Base-by-base conservation (phyloP, 2,113 vertebrate genomes). In the Camelus bactrianus region DNA sequence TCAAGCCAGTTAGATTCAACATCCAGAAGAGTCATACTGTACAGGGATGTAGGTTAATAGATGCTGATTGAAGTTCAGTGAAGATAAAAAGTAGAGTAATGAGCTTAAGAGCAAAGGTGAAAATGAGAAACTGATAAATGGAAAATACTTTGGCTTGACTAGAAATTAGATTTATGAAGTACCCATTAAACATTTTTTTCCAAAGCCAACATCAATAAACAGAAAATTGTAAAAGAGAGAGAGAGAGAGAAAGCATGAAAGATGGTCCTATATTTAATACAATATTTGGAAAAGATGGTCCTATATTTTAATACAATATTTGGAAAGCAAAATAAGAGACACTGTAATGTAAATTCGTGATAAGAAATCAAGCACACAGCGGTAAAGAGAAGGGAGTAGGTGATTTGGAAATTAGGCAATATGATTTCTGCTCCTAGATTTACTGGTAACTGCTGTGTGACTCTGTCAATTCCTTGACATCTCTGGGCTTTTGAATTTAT, bases 161-260 rank as follows among this genome's bases (percentile, higher is more conserved):
- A 85, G 24, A 88, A 96, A 97, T 97, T 35, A 97, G 52, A 96
- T 94, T 96, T 95, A 56, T 93, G 56, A 98, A 96, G 95, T 93
- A 97, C 58, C 95, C 70, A 38, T 76, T 92, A 70, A 65, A 46
- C 5, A 7, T 42, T 73, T 84, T 60, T 95, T 48, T 58, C 95
- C 73, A 94, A 88, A 90, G 10, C 11, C 24, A 75, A 30, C 70
- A 86, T 76, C 30, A 69, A 91, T 46, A 75, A 60, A 93, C 10
- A 58, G 11, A 35, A n/a, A 79, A 38, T 14, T 13, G 28, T 22
- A 32, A 35, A 35, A 35, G 35, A 35, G 35, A 42, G 38, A 42
- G 38, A 42, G 38, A 42, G 35, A n/a, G 10, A n/a, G 13, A 62
- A 60, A 82, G 4, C 6, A 16, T 83, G 15, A 73, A 70, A 72